Evolutionary conservation across 2,113 vertebrate species (phyloP), one percentile per base, ranked within the genome.

Genomic region (Seriola rivoliana): DNA sequence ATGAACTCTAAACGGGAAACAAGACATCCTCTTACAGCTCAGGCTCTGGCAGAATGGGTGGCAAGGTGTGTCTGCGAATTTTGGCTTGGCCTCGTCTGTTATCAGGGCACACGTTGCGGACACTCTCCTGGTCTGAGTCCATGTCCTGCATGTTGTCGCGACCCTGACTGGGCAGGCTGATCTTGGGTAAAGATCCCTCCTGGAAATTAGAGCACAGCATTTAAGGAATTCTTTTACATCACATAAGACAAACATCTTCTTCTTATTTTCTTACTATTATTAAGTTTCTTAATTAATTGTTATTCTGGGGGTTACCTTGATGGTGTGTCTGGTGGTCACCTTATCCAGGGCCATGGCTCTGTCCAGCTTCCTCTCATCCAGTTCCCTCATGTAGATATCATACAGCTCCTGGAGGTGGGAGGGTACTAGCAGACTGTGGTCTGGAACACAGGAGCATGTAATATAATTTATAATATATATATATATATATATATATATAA

Each of bases 351-450:
- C 93, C 87, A 96, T 79, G 10, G 95, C 94, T 74, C 94, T 89
- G 80, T 97, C 96, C 88, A 97, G 87, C 69, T 90, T 93, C 78
- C 94, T 94, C 36, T 97, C 96, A 1, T 96, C 96, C 80, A 96
- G 91, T 71, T 97, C 96, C 73, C 91, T 94, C 87, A 95, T 87
- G 91, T 97, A 97, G 59, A 93, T 88, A 8, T 97, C 93, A 4
- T 97, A 97, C 19, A 98, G 95, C 80, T 97, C 94, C 86, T 97
- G 95, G 58, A 98, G 94, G 36, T 95, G 95, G 4, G 87, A 93
- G 0, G 97, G 97, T 2, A 98, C 92, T 0, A 94, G 85, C 74
- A 98, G 93, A 71, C 93, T 97, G 93, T 95, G 95, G 66, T 97
- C 97, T 98, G 92, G 3, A 23, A 66, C 29, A 74, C 13, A 59